Conservation (phyloP, 2,113 vertebrate species). For the Hypanus sabinus region DNA sequence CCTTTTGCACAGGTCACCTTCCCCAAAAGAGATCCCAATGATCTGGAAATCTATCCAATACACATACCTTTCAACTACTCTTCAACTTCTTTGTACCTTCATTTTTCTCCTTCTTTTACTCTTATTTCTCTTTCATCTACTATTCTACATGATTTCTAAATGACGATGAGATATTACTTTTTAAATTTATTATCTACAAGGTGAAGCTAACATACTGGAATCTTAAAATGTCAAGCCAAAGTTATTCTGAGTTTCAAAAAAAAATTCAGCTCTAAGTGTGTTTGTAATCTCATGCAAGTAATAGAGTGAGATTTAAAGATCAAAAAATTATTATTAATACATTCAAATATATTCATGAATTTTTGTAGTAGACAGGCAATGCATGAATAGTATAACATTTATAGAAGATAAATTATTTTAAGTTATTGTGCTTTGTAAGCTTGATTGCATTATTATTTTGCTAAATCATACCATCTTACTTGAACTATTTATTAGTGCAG, state of each 20-base stretch:
- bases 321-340: conserved; percentile 36
- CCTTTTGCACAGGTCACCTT: no score
- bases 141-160: not conserved
- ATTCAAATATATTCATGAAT: conserved; percentile 38
- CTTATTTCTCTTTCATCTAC: not conserved
- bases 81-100: not conserved
- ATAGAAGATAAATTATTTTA: conserved; percentile 32
- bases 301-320: conserved; percentile 29
- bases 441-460: conserved; percentile 37
- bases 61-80: not conserved
- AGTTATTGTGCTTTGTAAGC: conserved; percentile 32
- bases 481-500: not conserved
- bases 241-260: not conserved
- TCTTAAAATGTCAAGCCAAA: conserved; percentile 1
- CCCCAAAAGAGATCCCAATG: no score
- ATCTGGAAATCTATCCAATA: no score
- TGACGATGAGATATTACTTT: not conserved
- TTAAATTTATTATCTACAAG: not conserved
- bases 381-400: conserved; percentile 36
- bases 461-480: conserved; percentile 19
- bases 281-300: conserved; percentile 31
- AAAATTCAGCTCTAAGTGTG: conserved; percentile 16
- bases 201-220: not conserved
- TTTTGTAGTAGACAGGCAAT: conserved; percentile 34
- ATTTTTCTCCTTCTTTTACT: not conserved